These are phyloP conservation scores for Oceanites oceanicus DNA, from an alignment of 2,113 vertebrate species.

Conservation along the genomic window DNA sequence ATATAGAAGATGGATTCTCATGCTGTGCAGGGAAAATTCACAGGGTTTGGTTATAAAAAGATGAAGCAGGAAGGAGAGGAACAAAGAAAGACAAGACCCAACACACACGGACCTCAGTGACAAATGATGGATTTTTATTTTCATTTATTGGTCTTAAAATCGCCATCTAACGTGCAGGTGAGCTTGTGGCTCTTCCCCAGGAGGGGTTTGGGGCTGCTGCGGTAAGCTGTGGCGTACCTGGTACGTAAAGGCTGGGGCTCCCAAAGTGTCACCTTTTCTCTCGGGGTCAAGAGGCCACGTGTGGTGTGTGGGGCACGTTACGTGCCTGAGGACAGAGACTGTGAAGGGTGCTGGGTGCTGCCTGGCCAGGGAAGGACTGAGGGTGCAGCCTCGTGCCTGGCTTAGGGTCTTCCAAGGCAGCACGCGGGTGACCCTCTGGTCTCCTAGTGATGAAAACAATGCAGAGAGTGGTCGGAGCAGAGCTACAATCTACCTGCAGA, in stretches of 20 bases:
- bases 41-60: neutral
- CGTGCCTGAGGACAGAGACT: neutral
- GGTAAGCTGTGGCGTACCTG: rapidly evolving
- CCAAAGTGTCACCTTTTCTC: neutral
- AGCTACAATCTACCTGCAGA: neutral
- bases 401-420: neutral
- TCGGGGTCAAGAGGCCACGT: rapidly evolving
- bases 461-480: neutral
- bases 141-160: neutral
- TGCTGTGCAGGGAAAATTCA: neutral
- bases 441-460: neutral
- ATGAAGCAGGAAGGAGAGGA: neutral
- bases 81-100: neutral
- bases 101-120: neutral
- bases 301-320: rapidly evolving
- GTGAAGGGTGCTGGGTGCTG: neutral
- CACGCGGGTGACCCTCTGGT: neutral
- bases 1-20: neutral
- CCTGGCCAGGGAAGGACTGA: neutral
- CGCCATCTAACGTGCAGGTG: rapidly evolving
- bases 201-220: neutral
- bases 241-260: neutral
- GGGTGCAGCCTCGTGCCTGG: neutral
- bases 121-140: neutral
- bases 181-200: neutral